Base-by-base conservation (phyloP, 2,888 invertebrate genomes). In the Ditula angustiorana region DNA sequence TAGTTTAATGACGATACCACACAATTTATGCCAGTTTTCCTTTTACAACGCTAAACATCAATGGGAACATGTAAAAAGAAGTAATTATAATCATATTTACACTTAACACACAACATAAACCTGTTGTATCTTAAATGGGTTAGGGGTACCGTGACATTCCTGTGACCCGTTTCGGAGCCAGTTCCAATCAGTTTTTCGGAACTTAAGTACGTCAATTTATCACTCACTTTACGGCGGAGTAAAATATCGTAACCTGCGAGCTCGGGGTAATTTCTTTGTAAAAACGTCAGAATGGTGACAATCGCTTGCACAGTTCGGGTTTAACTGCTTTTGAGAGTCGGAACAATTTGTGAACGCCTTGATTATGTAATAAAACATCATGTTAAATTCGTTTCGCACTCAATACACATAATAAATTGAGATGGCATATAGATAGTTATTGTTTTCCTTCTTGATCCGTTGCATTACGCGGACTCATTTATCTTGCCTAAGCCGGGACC, bases 401-500 rank as follows among this genome's bases (percentile, higher is more conserved):
- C 23, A 8, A 19, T 11, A 21, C 8, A 21, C 19, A 10, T 47
- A 57, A 33, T 57, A 63, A 57, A 49, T 41, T 30, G 33, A 26
- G 44, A 44, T 33, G 26, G 41, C 44, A 44, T 57, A 47, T 44
- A 28, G 50, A 37, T 35, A 35, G 52, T 58, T 67, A 49, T 64
- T 64, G 65, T 66, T 61, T 65, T 66, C 61, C 77, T 76, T 72
- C 73, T 72, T 77, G 73, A 80, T 81, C 77, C 76, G 76, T 83
- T 86, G 84, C 85, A 86, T 83, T 85, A 82, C 78, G 71, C 74
- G 67, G 73, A 71, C 76, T 83, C 88, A 87, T 91, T 89, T 86
- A 85, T 90, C 88, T 88, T 84, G 75, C 77, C 75, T 73, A 81
- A 78, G 77, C 81, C 75, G 68, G 77, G 77, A 79, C 84, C 82